Base-by-base conservation (phyloP, 2,113 vertebrate genomes). In the Lampris megalopsis region DNA sequence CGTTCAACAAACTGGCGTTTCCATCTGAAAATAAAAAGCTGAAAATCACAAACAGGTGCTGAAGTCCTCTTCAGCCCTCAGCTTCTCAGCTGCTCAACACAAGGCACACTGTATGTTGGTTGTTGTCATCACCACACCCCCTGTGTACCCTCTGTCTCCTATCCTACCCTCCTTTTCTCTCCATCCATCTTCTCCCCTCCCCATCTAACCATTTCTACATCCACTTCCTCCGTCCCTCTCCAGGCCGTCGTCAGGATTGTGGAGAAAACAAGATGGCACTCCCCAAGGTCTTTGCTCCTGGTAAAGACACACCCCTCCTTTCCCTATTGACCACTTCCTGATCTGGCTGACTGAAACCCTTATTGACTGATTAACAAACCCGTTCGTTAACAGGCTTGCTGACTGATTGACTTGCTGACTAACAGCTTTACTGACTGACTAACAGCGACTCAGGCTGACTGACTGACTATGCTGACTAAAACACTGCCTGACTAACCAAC, bases 161-260 rank as follows among this genome's bases (percentile, higher is more conserved):
- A n/a, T 58, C 53, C 48, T 70, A 75, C 73, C 62, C 75, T 69
- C 66, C 65, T 73, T 54, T 40, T 47, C 57, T 62, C 75, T 63
- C 73, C 72, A 80, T 48, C 54, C 58, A 13, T 8, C 41, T 11
- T 45, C 42, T 68, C 65, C 75, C 6, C 38, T 65, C 69, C 71
- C 66, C 75, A 68, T 52, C 77, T 49, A 47, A 78, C 40, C 65
- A 24, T 24, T 24, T 24, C 24, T 24, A 24, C 24, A 64, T 62
- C 58, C 75, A 7, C 67, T 42, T 57, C 73, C 71, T 43, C 82
- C 68, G 68, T 64, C 68, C 81, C 73, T 82, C 85, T 88, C 80
- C 90, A 95, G 94, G 92, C 91, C 93, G 92, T 68, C 93, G 92
- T 13, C 92, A 94, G 77, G 93, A 94, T 79, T 90, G 89, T 42